Base-by-base conservation (phyloP, 2,797 vertebrate species). In the Catharus ustulatus region DNA sequence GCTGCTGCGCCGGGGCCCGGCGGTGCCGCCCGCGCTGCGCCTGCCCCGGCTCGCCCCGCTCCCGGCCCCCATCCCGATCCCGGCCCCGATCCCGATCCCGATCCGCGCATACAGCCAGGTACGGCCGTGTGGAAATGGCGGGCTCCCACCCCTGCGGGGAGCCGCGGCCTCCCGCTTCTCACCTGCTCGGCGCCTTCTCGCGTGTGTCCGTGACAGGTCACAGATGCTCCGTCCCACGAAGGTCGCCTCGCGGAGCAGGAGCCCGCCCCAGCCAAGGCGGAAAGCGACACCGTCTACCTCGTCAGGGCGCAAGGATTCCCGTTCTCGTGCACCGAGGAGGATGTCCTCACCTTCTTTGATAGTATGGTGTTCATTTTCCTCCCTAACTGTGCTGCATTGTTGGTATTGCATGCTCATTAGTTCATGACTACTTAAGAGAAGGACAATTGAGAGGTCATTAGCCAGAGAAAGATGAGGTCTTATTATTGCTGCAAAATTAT, bases 291-390 rank as follows among this genome's bases (percentile, higher is more conserved):
- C 1, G 97, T 99, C 27, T 99, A 98, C 79, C 98, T 99, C 62
- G 66, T 99, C 85, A 98, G 98, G 13, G 99, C 98, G 2, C 98
- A 98, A 93, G 99, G 99, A 22, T 96, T 99, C 40, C 98, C 98
- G 0, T 99, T 98, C 98, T 97, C 98, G 0, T 99, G 98, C 96
- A 98, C 98, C 3, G 93, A 98, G 46, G 98, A 99, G 59, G 99
- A 99, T 14, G 97, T 99, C 32, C 95, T 99, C 20, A 95, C 97
- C 38, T 99, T 99, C 92, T 99, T 99, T 93, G 98, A 98, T 69
- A 98, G 99, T 99, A 97, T 32, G 75, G 15, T 34, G 20, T 8
- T 59, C 2, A 1, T 78, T 75, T 79, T 64, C 59, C 22, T 42
- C 7, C 3, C 0, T 63, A 13, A 15, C 38, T 14, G 8, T 6